Evolutionary conservation across 2,797 vertebrate species (phyloP).

Genomic region (Antrozous pallidus): DNA sequence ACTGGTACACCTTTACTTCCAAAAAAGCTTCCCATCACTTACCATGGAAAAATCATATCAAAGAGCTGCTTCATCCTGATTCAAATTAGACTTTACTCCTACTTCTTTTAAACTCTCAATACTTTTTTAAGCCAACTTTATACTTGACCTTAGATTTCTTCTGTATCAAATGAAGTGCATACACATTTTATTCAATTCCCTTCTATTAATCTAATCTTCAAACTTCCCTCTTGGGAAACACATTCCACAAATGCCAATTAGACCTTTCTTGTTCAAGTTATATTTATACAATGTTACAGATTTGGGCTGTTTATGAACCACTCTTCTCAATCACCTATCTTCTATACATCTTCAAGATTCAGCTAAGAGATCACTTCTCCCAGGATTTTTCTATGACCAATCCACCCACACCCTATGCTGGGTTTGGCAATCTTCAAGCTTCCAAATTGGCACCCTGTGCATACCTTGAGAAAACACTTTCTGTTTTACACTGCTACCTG

Average conservation of each 20-base stretch:
- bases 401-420: not conserved
- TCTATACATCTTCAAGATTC: not conserved
- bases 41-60: not conserved
- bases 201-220: not conserved
- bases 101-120: not conserved
- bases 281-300: not conserved
- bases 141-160: not conserved
- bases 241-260: not conserved
- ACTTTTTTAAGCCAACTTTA: not conserved
- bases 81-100: not conserved
- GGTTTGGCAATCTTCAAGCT: not conserved
- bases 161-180: not conserved
- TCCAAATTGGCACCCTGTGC: not conserved
- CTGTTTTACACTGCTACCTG: not conserved
- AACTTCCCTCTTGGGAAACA: not conserved
- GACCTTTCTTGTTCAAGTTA: conserved; percentile 8
- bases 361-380: not conserved
- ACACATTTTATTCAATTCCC: conserved; percentile 14
- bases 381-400: conserved; percentile 1
- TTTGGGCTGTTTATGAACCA: not conserved
- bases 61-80: not conserved
- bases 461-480: conserved; percentile 27
- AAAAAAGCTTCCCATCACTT: not conserved
- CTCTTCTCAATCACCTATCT: conserved; percentile 12
- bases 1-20: not conserved